Conservation (phyloP, 2,113 vertebrate species). For the Siniperca knerii region DNA sequence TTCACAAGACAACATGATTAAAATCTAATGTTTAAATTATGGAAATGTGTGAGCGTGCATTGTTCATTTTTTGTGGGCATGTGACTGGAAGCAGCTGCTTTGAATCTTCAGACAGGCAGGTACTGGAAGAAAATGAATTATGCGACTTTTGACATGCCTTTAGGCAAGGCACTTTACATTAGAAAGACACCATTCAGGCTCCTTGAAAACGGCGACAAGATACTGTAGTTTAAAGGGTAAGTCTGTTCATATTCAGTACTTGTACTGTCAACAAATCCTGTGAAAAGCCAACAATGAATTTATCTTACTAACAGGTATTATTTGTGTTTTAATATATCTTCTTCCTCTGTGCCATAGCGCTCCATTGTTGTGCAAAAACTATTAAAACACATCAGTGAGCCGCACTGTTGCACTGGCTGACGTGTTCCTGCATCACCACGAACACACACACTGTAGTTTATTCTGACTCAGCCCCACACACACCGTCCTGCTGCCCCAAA, state of each 20-base stretch:
- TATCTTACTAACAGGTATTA: neutral
- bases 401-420: neutral
- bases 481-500: slow-evolving; percentile 2
- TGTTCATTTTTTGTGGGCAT: neutral
- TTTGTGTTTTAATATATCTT: neutral
- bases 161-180: slow-evolving; percentile 2
- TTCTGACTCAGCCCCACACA: slow-evolving; percentile 2
- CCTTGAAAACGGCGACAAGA: neutral
- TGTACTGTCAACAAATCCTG: neutral
- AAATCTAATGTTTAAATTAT: slow-evolving; percentile 70
- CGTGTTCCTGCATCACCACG: slow-evolving; percentile 4
- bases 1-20: slow-evolving; percentile 40
- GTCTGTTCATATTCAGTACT: neutral
- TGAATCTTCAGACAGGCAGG: slow-evolving; percentile 2
- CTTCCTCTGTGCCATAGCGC: slow-evolving; percentile 26
- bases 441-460: neutral
- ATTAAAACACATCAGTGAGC: slow-evolving; percentile 33
- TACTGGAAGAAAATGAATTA: neutral
- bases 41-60: slow-evolving; percentile 50
- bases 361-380: slow-evolving; percentile 37
- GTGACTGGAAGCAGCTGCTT: slow-evolving; percentile 32
- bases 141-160: slow-evolving; percentile 34
- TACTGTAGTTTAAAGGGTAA: slow-evolving; percentile 1
- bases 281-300: slow-evolving; percentile 6
- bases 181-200: slow-evolving; percentile 18